Conservation (phyloP, 2,113 vertebrate genomes). For the Osmerus mordax region DNA sequence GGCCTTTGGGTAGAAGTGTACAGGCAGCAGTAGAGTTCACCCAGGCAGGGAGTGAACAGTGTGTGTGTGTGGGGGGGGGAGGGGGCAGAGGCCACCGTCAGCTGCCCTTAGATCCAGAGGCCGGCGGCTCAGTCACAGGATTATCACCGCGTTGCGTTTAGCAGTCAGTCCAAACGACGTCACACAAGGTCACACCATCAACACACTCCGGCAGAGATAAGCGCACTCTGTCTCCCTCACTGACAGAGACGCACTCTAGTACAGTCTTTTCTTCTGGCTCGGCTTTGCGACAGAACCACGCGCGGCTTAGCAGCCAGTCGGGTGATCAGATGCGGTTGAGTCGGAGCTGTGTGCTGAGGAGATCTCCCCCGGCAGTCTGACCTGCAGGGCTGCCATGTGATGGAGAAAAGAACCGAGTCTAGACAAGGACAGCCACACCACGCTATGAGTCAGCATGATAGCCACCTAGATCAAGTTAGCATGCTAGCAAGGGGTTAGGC, state of each 20-base stretch:
- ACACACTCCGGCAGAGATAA: constrained; percentile 1
- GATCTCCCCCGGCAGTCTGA: constrained; percentile 29
- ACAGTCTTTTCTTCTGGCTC: neutral
- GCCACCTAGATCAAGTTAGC: too few relatives aligned
- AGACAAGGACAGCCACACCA: neutral
- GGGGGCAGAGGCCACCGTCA: neutral
- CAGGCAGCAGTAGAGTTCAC: neutral
- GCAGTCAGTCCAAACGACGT: constrained; percentile 4
- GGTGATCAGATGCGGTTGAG: constrained; percentile 7
- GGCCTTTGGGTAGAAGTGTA: neutral
- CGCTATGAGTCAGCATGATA: neutral
- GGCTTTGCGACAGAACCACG: constrained; percentile 9
- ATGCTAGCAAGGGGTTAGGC: too few relatives aligned
- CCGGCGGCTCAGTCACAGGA: constrained; percentile 17
- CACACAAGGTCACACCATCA: neutral
- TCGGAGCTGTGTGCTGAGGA: constrained; percentile 9
- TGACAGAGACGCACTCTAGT: neutral
- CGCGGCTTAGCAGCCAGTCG: constrained; percentile 8
- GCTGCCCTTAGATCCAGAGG: constrained; percentile 14
- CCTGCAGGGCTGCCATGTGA: neutral
- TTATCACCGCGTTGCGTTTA: constrained; percentile 27
- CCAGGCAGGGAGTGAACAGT: constrained; percentile 1
- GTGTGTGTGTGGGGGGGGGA: neutral
- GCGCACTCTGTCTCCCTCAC: neutral
- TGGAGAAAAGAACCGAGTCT: constrained; percentile 4